These are phyloP conservation scores for Zhuqinia jingwanae DNA, from an alignment of 2,888 invertebrate genomes.

Conservation along the genomic window DNA sequence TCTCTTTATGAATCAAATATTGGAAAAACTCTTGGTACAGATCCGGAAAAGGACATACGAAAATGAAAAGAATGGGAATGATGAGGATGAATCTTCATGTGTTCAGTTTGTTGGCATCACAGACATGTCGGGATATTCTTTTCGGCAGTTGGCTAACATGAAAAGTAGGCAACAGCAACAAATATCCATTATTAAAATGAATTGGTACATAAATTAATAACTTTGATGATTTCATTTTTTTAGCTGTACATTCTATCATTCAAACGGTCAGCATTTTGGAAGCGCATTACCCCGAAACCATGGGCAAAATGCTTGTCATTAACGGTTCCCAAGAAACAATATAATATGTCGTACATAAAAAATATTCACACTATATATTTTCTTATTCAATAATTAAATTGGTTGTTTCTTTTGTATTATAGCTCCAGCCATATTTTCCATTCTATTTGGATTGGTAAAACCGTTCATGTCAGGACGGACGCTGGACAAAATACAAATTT, in stretches of 20 bases:
- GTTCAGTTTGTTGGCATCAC: conserved; percentile 41
- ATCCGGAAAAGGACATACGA: conserved; percentile 30
- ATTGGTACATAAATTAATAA: too few relatives aligned
- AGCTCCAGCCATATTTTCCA: conserved; percentile 72
- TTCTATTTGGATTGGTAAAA: conserved; percentile 68
- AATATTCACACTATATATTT: neutral
- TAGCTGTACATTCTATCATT: conserved; percentile 68
- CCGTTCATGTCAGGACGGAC: conserved; percentile 65
- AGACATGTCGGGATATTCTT: conserved; percentile 64
- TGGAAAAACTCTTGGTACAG: conserved; percentile 37
- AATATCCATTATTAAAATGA: too few relatives aligned
- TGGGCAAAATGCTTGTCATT: conserved; percentile 34
- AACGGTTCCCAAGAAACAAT: conserved; percentile 52
- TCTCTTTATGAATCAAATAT: conserved; percentile 43
- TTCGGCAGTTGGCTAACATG: conserved; percentile 66
- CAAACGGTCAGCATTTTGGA: conserved; percentile 63
- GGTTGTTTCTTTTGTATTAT: neutral
- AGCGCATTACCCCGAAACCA: conserved; percentile 70
- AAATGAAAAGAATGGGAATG: conserved; percentile 3
- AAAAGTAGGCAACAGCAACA: conserved; percentile 68
- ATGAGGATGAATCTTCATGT: conserved; percentile 22
- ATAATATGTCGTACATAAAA: neutral
- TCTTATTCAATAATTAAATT: neutral
- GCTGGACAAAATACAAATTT: conserved; percentile 58
- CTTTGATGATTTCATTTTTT: too few relatives aligned